Percentiles rank a stretch among this genome's conserved stretches.
Evolutionary conservation across 2,797 vertebrate genomes (phyloP).

Genomic region (Gymnocypris eckloni): DNA sequence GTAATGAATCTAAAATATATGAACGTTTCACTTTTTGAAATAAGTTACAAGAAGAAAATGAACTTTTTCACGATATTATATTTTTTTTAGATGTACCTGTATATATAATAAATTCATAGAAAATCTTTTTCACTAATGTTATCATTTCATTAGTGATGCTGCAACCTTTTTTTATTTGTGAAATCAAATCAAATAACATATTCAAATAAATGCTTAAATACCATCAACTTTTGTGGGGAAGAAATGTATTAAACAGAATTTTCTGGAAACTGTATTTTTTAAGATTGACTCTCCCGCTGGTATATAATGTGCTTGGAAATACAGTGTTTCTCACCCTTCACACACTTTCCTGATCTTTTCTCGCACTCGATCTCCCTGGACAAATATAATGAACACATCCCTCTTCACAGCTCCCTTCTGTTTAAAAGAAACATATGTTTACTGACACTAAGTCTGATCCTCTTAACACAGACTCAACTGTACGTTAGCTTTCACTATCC

Average conservation of each 20-base stretch:
- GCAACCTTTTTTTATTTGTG: neutral
- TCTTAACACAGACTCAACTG: constrained; percentile 23
- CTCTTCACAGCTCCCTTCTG: constrained; percentile 61
- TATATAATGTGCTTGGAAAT: neutral
- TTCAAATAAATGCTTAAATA: neutral
- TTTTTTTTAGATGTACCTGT: no score
- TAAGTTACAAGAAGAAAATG: no score
- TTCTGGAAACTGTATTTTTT: neutral
- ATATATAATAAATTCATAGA: no score
- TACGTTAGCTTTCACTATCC: neutral
- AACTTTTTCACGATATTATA: no score
- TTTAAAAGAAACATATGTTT: constrained; percentile 32
- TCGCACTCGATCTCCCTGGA: constrained; percentile 66
- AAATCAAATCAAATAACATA: neutral
- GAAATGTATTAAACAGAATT: neutral
- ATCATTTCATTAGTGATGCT: neutral
- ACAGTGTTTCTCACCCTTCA: constrained; percentile 62
- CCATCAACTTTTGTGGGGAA: neutral
- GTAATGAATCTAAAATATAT: no score
- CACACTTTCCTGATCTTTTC: constrained; percentile 66
- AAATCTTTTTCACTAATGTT: neutral
- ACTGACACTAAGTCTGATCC: constrained; percentile 44
- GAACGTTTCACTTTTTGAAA: no score
- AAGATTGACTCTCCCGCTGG: neutral
- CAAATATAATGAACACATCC: constrained; percentile 67